A percentile compares a stretch with the other conserved stretches of the same genome.
phyloP scores from a whole-genome alignment of 2,888 invertebrate species.

The Formica aserva region DNA sequence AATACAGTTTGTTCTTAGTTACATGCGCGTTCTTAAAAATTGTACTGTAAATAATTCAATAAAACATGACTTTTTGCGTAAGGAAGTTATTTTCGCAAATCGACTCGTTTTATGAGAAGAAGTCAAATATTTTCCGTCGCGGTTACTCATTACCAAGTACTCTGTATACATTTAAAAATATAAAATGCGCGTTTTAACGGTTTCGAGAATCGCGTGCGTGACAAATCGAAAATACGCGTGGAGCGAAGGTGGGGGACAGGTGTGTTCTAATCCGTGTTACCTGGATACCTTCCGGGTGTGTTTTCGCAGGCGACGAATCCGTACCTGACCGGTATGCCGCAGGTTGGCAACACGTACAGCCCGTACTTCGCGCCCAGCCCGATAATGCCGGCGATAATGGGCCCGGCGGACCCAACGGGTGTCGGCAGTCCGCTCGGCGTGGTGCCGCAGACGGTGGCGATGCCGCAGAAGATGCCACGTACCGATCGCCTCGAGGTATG shows the following conservation, averaged over 20 bases:
- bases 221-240: conserved; percentile 50
- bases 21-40: background rate
- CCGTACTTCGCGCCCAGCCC: conserved; percentile 96
- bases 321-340: conserved; percentile 96
- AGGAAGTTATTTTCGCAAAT: background rate
- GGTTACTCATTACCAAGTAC: background rate
- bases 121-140: background rate
- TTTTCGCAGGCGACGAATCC: conserved; percentile 93
- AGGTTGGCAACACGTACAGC: conserved; percentile 95
- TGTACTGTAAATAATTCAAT: conserved; percentile 3
- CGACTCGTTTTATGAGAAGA: background rate
- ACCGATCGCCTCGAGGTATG: conserved; percentile 98
- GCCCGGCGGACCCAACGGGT: conserved; percentile 92
- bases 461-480: conserved; percentile 97
- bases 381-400: conserved; percentile 95
- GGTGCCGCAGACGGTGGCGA: conserved; percentile 94
- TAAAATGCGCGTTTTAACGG: background rate
- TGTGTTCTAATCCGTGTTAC: conserved; percentile 74
- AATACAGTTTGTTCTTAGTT: background rate
- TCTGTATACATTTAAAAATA: background rate
- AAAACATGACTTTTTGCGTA: background rate
- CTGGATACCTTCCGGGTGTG: conserved; percentile 79
- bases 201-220: conserved; percentile 24
- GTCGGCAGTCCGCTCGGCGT: conserved; percentile 94
- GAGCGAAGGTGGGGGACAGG: conserved; percentile 64